These are phyloP conservation scores for Ennomos quercinarius DNA, from an alignment of 2,888 invertebrate species.

Conservation along the genomic window DNA sequence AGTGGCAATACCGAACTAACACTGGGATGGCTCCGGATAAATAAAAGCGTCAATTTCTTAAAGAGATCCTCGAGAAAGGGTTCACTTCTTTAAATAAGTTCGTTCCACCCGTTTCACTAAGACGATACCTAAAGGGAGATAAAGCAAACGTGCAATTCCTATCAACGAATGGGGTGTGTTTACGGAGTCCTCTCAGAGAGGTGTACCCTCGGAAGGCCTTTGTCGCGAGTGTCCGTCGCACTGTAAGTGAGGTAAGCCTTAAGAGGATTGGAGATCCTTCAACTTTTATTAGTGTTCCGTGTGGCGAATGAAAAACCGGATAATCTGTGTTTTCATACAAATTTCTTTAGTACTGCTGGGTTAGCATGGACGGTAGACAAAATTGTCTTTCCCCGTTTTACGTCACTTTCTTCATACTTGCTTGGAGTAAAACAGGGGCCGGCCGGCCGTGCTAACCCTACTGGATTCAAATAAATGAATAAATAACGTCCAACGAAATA, in stretches of 20 bases:
- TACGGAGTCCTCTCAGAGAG: conserved; percentile 44
- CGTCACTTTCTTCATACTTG: too few species aligned
- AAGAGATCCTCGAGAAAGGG: conserved; percentile 49
- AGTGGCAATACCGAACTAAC: conserved; percentile 15
- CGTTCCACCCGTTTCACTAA: conserved; percentile 49
- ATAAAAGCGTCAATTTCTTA: conserved; percentile 43
- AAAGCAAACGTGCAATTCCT: conserved; percentile 59
- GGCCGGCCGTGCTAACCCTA: too few species aligned
- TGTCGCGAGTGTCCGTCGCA: conserved; percentile 57
- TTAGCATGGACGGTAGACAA: too few species aligned
- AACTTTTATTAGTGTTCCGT: conserved; percentile 46
- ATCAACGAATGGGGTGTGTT: conserved; percentile 59
- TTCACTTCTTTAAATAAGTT: conserved; percentile 45
- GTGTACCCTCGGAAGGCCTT: conserved; percentile 49
- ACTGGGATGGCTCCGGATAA: conserved; percentile 26
- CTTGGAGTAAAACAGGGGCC: too few species aligned
- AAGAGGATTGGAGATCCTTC: conserved; percentile 45
- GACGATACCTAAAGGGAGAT: conserved; percentile 54
- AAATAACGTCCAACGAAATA: too few species aligned
- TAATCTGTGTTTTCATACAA: conserved; percentile 29
- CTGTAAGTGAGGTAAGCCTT: conserved; percentile 48
- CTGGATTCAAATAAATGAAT: too few species aligned
- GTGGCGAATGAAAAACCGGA: conserved; percentile 38
- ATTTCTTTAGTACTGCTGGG: not conserved
- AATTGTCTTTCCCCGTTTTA: too few species aligned